phyloP scores from a whole-genome alignment of 1,140 invertebrate species.

The Portunus trituberculatus region DNA sequence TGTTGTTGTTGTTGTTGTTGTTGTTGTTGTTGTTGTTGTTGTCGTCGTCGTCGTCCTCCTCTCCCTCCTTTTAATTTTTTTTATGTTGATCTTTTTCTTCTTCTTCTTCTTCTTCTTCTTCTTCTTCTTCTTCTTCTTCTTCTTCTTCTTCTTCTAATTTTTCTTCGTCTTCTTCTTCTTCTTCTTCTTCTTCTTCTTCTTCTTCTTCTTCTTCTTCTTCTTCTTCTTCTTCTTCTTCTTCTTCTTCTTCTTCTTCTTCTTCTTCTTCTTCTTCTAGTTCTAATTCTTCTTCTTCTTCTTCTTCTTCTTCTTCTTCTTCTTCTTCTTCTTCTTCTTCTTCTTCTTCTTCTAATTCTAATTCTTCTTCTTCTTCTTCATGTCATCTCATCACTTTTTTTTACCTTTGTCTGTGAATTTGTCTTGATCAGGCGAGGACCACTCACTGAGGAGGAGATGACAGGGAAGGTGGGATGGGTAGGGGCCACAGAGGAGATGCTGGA shows the following conservation, averaged over 20 bases:
- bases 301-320: background rate
- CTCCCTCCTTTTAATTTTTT: no score
- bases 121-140: no score
- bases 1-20: no score
- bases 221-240: background rate
- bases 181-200: background rate
- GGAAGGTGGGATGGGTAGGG: no score
- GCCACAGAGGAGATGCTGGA: no score
- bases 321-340: background rate
- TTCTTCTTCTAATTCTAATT: background rate
- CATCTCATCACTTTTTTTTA: no score
- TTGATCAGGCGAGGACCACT: background rate
- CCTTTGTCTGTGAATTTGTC: no score
- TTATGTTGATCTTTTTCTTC: no score
- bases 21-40: no score
- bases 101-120: no score
- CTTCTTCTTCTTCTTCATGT: no score
- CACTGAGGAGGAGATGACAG: background rate
- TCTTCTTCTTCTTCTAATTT: background rate
- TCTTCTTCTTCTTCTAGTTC: background rate
- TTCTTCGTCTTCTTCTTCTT: background rate
- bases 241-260: background rate
- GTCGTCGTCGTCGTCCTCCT: no score
- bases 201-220: background rate
- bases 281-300: conserved; percentile 3